Conservation (phyloP, 2,888 invertebrate species). For the Acanthosepion lycidas region DNA sequence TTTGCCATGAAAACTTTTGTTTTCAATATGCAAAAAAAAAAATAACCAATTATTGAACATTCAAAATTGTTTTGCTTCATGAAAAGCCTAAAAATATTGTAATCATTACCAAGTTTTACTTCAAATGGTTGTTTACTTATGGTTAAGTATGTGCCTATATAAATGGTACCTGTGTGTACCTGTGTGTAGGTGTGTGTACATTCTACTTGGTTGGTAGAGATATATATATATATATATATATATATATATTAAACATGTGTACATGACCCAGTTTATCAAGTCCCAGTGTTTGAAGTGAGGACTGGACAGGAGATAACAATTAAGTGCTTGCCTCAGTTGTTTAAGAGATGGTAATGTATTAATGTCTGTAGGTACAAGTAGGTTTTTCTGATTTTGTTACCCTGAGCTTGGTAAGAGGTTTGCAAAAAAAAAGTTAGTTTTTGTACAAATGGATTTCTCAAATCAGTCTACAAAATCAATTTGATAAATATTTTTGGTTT, state of each 20-base stretch:
- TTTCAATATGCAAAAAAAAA: neutral
- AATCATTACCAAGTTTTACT: neutral
- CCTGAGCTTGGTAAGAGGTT: too few relatives aligned
- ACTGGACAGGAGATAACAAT: neutral
- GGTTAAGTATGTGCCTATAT: too few relatives aligned
- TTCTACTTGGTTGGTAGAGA: neutral
- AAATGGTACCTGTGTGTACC: too few relatives aligned
- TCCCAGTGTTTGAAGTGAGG: neutral
- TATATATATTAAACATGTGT: neutral
- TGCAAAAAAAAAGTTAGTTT: too few relatives aligned
- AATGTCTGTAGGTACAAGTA: neutral
- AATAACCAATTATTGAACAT: neutral
- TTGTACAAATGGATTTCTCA: too few relatives aligned
- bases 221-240: neutral
- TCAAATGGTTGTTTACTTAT: neutral
- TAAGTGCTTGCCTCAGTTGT: neutral
- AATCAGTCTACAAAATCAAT: too few relatives aligned
- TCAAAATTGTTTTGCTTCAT: neutral
- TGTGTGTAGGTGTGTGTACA: too few relatives aligned
- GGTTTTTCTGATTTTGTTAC: too few relatives aligned
- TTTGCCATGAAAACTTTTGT: neutral
- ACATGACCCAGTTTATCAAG: neutral
- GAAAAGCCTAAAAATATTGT: neutral
- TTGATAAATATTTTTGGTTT: too few relatives aligned
- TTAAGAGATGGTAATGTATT: neutral